phyloP scores from a whole-genome alignment of 1,140 invertebrate species.

The Drosophila nannoptera region DNA sequence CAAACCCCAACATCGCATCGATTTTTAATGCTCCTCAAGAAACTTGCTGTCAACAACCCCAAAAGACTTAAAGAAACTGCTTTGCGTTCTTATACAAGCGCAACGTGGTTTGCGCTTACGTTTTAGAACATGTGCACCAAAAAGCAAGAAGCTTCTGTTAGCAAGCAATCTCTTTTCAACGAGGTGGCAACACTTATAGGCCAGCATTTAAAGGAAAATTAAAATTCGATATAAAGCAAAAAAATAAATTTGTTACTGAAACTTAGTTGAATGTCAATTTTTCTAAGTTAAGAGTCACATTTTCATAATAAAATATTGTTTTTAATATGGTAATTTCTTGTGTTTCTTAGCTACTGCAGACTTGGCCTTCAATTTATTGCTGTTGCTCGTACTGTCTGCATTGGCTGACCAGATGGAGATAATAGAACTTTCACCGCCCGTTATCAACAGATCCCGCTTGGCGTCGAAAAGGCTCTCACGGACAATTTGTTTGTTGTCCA shows the following conservation, averaged over 20 bases:
- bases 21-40: constrained; percentile 27
- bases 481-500: constrained; percentile 84
- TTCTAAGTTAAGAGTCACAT: constrained; percentile 1
- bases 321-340: constrained; percentile 53
- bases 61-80: constrained; percentile 4
- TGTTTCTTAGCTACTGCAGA: constrained; percentile 40
- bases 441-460: constrained; percentile 81
- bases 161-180: not conserved
- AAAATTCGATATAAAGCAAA: not conserved
- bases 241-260: no score
- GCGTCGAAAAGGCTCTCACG: constrained; percentile 83
- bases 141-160: constrained; percentile 11
- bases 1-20: constrained; percentile 7
- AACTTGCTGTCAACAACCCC: constrained; percentile 14
- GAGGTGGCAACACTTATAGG: constrained; percentile 3
- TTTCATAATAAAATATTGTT: constrained; percentile 6
- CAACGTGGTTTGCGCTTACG: not conserved
- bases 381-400: not conserved
- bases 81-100: not conserved
- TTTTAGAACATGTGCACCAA: constrained; percentile 16
- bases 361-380: constrained; percentile 45
- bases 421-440: constrained; percentile 84
- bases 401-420: constrained; percentile 82
- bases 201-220: not conserved
- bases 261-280: not conserved